Evolutionary conservation across 2,888 invertebrate species (phyloP).

Genomic region (Dynastes hyllus): DNA sequence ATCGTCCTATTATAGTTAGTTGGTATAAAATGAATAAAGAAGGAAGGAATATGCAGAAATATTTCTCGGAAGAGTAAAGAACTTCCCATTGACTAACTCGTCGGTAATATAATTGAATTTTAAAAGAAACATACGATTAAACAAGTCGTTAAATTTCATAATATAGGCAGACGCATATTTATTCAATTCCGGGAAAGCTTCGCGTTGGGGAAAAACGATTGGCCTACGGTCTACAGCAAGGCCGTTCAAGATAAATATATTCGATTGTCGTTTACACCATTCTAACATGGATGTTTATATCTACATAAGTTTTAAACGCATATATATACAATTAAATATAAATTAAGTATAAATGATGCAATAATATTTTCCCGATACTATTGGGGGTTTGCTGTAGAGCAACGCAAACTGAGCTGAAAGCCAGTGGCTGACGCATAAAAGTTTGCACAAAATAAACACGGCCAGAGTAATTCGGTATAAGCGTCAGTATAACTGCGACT

Average conservation of each 20-base stretch:
- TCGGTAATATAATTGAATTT: not conserved
- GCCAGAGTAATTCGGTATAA: no score
- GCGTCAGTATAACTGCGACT: no score
- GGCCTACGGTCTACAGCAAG: not conserved
- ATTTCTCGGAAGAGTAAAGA: not conserved
- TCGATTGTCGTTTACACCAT: not conserved
- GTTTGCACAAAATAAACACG: no score
- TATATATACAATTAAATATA: not conserved
- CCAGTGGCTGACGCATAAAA: no score
- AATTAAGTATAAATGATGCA: conserved; percentile 8
- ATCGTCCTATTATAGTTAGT: not conserved
- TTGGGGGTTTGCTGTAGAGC: not conserved
- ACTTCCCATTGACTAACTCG: not conserved
- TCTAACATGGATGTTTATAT: conserved; percentile 8
- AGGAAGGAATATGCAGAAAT: not conserved
- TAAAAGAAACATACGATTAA: not conserved
- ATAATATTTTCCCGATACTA: not conserved
- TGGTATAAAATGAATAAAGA: not conserved
- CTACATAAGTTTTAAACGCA: not conserved
- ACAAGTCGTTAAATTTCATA: not conserved
- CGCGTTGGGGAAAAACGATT: not conserved
- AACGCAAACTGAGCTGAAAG: no score
- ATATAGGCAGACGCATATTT: not conserved
- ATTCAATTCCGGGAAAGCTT: not conserved
- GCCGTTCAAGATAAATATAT: not conserved